Base-by-base conservation (phyloP, 2,113 vertebrate species). In the Euleptes europaea region DNA sequence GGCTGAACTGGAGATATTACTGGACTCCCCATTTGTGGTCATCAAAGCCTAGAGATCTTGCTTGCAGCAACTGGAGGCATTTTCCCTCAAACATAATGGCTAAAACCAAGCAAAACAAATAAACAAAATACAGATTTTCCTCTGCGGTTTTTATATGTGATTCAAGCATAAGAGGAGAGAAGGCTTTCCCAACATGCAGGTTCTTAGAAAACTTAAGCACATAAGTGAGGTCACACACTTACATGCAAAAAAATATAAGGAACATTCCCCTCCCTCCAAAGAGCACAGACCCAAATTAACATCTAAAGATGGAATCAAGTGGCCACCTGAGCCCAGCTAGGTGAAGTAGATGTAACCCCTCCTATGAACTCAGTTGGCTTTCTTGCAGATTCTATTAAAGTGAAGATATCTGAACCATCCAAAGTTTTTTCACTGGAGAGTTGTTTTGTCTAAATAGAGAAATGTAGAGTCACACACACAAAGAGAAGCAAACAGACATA, bases 311-410 rank as follows among this genome's bases (percentile, higher is more conserved):
- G 82, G 88, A 95, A 96, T 89, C 90, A 82, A 93, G 92, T 0
- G 91, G 96, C 97, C 98, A 99, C 98, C 98, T 98, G 96, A 93
- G 95, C 94, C 96, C 96, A 97, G 95, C 92, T 96, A 91, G 96
- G 96, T 83, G 96, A 95, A 91, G 97, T 78, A 85, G 97, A 93
- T 87, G 97, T 94, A 90, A 98, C 96, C 96, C 97, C 97, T 97
- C 97, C 98, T 96, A 98, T 97, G 92, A 97, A 97, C 83, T 98
- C 97, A 93, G 97, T 96, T 26, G 97, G 97, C 93, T 97, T 97
- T 84, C 96, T 95, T 40, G 97, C 95, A 0, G 97, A 97, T 49
- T 97, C 97, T 96, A 97, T 94, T 70, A 97, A 94, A 94, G 91
- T 97, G 96, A 97, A 95, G 97, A 97, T 97, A 91, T 97, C 96